Conservation (phyloP, 2,888 invertebrate genomes). For the Erebia ligea region DNA sequence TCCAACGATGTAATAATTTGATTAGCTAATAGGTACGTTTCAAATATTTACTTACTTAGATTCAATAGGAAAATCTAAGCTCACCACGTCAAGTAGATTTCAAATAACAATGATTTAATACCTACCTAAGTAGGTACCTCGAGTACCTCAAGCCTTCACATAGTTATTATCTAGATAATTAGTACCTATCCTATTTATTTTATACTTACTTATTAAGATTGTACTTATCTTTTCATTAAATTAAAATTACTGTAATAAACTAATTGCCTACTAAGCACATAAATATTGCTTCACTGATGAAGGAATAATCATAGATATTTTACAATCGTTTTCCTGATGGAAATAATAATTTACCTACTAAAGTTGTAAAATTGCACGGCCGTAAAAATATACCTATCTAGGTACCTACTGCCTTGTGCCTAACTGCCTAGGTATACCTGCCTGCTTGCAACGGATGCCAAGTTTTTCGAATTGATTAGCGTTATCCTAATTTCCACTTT, state of each 20-base stretch:
- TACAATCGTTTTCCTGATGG: background rate
- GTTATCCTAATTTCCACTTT: too few species aligned
- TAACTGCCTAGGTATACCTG: too few species aligned
- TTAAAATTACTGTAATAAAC: background rate
- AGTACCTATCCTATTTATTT: background rate
- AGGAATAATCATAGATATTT: background rate
- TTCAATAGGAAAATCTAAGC: background rate
- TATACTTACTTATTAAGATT: background rate
- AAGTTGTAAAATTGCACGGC: background rate
- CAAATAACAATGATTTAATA: background rate
- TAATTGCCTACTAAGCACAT: too few species aligned
- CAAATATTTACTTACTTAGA: constrained; percentile 6
- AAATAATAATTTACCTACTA: too few species aligned
- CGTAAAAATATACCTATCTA: too few species aligned
- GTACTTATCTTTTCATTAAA: background rate
- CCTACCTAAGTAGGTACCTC: background rate
- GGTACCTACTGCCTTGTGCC: too few species aligned
- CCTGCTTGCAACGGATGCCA: too few species aligned
- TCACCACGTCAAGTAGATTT: background rate
- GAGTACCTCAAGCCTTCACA: too few species aligned
- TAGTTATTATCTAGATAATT: background rate
- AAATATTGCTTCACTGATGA: too few species aligned
- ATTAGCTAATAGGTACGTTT: background rate
- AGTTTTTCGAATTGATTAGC: too few species aligned
- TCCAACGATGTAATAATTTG: background rate